These are phyloP conservation scores for Papilio polyxenes DNA, from an alignment of 1,140 invertebrate species.

Conservation along the genomic window DNA sequence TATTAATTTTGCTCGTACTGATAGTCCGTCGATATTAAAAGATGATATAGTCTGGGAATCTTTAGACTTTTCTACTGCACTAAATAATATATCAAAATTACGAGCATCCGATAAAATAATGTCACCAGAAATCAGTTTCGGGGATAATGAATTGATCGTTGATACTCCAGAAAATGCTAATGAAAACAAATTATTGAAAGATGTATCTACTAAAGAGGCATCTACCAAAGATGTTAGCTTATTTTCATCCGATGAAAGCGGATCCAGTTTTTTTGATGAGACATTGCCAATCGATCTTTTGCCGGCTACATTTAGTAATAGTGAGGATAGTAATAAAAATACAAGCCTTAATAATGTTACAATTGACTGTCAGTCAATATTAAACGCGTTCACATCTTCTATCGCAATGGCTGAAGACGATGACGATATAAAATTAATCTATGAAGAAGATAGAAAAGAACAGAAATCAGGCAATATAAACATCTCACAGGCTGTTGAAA, in stretches of 20 bases:
- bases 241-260: constrained; percentile 72
- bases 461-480: constrained; percentile 38
- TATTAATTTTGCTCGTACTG: background rate
- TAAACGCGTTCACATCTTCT: constrained; percentile 69
- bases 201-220: constrained; percentile 45
- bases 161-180: constrained; percentile 32
- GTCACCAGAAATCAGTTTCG: constrained; percentile 71
- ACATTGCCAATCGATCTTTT: constrained; percentile 66
- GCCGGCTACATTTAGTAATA: constrained; percentile 59
- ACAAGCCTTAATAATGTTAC: constrained; percentile 45
- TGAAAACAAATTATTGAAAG: constrained; percentile 44
- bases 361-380: constrained; percentile 62
- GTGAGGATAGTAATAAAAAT: constrained; percentile 43
- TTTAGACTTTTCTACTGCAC: constrained; percentile 57
- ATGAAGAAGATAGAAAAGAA: constrained; percentile 62
- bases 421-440: constrained; percentile 69
- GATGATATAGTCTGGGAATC: constrained; percentile 67
- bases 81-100: constrained; percentile 63
- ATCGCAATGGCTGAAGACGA: constrained; percentile 61
- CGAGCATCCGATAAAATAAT: constrained; percentile 51
- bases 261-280: constrained; percentile 80
- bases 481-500: constrained; percentile 50
- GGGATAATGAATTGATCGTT: constrained; percentile 51
- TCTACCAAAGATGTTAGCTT: constrained; percentile 67
- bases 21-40: constrained; percentile 39